Conservation (phyloP, 2,113 vertebrate genomes). For the Thryonomys swinderianus region DNA sequence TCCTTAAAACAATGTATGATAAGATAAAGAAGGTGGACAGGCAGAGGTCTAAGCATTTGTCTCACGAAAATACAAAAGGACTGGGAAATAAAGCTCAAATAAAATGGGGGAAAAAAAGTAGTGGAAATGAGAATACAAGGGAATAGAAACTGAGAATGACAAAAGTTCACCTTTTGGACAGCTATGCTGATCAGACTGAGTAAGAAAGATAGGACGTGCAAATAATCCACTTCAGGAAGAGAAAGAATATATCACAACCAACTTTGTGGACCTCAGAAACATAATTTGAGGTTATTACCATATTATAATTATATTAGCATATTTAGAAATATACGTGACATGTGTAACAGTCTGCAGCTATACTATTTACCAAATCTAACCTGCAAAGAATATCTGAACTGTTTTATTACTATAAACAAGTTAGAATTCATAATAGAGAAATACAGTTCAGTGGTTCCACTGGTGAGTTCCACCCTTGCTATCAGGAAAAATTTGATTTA, state of each 20-base stretch:
- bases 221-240: accelerated
- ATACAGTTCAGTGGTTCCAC: too few species aligned
- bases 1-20: not conserved
- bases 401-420: not conserved
- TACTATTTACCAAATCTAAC: not conserved
- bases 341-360: not conserved
- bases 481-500: not conserved
- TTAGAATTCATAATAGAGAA: not conserved
- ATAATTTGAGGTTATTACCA: too few species aligned
- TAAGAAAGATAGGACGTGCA: not conserved
- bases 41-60: accelerated
- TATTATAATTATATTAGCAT: too few species aligned
- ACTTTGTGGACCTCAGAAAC: accelerated
- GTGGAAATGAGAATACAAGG: not conserved
- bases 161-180: accelerated
- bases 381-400: not conserved
- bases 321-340: not conserved
- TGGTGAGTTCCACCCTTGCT: not conserved
- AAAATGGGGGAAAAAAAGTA: not conserved
- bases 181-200: accelerated
- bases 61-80: not conserved
- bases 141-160: not conserved
- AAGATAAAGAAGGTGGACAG: not conserved
- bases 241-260: accelerated
- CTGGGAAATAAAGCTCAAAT: not conserved